A percentile compares a stretch with the other conserved stretches of the same genome.
Conservation (phyloP, 2,797 vertebrate species). For the Tenualosa thibaudeaui region DNA sequence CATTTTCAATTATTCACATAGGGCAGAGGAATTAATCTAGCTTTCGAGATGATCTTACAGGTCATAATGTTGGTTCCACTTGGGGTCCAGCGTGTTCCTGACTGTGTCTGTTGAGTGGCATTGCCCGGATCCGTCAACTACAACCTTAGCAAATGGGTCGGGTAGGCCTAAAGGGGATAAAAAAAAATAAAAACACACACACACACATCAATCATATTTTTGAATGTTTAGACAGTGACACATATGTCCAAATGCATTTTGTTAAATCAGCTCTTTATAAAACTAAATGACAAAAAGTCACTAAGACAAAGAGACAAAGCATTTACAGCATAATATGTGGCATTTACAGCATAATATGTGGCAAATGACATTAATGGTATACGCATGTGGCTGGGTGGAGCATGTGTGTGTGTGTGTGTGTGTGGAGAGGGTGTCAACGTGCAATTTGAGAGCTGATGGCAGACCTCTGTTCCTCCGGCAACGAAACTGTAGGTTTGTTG, state of each 20-base stretch:
- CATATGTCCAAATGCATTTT: no score
- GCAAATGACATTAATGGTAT: no score
- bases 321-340: no score
- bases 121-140: conserved; percentile 84
- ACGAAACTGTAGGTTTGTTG: conserved; percentile 47
- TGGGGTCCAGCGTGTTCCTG: conserved; percentile 86
- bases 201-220: not conserved
- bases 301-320: no score
- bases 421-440: not conserved
- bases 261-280: no score
- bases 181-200: not conserved
- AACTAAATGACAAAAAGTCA: no score
- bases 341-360: no score
- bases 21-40: not conserved
- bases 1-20: not conserved
- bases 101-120: conserved; percentile 88
- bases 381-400: no score
- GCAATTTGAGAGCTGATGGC: no score
- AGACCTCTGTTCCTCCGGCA: conserved; percentile 37
- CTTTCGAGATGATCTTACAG: conserved; percentile 67
- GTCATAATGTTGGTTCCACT: conserved; percentile 88
- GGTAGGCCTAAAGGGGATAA: conserved; percentile 73
- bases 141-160: conserved; percentile 85
- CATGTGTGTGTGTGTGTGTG: conserved; percentile 1
- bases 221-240: no score